Evolutionary conservation across 2,888 invertebrate species (phyloP), one percentile per base, ranked within the genome.

Genomic region (Cephus pulcher): DNA sequence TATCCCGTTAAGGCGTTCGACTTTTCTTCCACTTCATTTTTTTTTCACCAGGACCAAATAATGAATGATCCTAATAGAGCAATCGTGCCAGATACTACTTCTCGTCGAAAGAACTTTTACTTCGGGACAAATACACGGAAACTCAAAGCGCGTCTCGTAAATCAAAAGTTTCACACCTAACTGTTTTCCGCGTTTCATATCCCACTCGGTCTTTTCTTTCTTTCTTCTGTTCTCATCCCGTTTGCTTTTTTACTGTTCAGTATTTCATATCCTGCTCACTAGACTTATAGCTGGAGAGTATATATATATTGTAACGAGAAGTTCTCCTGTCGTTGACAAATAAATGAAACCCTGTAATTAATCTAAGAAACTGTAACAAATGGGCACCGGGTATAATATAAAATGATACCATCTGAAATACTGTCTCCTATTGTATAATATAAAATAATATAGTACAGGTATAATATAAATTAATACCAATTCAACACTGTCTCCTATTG

Each of bases 61-160:
- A 86, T 84, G 84, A 87, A 87, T 86, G 87, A 82, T 81, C 85
- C 86, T 86, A 87, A 86, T 86, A 84, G 86, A 87, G 82, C 82
- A 85, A 85, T 86, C 82, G 82, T 75, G 82, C 86, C 32, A 6
- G 33, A 32, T 71, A 11, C 71, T 71, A 9, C 33, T 71, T 84
- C 84, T 80, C 34, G 35, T 81, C 81, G 76, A 74, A 73, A 83
- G 32, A 85, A 85, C 81, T 85, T 85, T 81, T 78, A 75, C 80
- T 73, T 75, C 15, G 37, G 23, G 40, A 35, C 74, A 34, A 35
- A 76, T 83, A 86, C 85, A 84, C 81, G 76, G 76, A 79, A 74
- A 73, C 79, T 40, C 23, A 15, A 40, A 40, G 40, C 30, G 40
- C 75, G 34, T 73, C 69, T 82, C 86, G 84, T 85, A 86, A 85